phyloP scores from a whole-genome alignment of 92 coral and sea anemone genomes.

The Phenganax marumi region DNA sequence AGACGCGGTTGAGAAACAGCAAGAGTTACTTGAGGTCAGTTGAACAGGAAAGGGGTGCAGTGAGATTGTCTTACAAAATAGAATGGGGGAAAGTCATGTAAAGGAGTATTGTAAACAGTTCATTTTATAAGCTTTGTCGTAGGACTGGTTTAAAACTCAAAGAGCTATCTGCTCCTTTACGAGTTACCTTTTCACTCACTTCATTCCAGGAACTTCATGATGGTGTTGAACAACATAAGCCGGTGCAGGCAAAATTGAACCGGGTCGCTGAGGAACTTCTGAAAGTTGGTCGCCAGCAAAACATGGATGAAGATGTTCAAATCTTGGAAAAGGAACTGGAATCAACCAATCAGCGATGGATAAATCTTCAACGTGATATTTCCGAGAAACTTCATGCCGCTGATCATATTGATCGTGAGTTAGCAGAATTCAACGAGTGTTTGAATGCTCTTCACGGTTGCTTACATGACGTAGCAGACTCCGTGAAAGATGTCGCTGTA shows the following conservation, averaged over 20 bases:
- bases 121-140: too few species aligned
- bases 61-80: not conserved
- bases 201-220: constrained; percentile 73
- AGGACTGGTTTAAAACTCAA: not conserved
- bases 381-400: constrained; percentile 60
- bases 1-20: constrained; percentile 65
- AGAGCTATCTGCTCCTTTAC: too few species aligned
- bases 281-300: constrained; percentile 59
- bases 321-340: constrained; percentile 77
- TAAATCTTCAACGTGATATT: constrained; percentile 63
- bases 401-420: constrained; percentile 66
- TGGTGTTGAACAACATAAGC: constrained; percentile 69
- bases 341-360: constrained; percentile 71
- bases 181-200: too few species aligned
- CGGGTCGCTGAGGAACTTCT: constrained; percentile 57
- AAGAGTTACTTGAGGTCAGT: constrained; percentile 81
- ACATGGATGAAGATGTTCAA: constrained; percentile 68
- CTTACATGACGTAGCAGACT: constrained; percentile 63
- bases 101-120: not conserved
- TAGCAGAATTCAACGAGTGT: constrained; percentile 74
- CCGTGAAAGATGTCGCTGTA: constrained; percentile 63
- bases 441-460: constrained; percentile 64
- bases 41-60: not conserved
- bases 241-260: constrained; percentile 66
- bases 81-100: not conserved